These are phyloP conservation scores for Mesorhabditis sp. DNA, from an alignment of 2,888 invertebrate genomes.

Conservation along the genomic window DNA sequence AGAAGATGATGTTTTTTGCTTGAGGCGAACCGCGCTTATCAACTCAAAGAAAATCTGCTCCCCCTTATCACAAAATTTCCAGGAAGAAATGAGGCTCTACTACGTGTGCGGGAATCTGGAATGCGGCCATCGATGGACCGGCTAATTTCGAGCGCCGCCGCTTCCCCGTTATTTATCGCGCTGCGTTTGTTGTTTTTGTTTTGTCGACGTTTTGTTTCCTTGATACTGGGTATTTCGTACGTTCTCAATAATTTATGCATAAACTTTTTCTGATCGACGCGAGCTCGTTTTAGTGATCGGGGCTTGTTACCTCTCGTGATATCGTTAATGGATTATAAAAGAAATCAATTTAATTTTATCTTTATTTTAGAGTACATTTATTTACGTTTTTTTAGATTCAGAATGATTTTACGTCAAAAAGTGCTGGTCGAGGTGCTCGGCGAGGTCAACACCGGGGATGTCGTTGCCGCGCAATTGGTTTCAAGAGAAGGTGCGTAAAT, in stretches of 20 bases:
- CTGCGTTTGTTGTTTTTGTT: background rate
- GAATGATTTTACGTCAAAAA: conserved; percentile 35
- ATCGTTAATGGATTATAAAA: no score
- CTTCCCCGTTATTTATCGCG: background rate
- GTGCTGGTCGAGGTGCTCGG: conserved; percentile 37
- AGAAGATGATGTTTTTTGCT: no score
- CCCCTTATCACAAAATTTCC: conserved; percentile 26
- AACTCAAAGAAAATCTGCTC: no score
- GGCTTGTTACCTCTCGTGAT: no score
- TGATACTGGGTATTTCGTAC: background rate
- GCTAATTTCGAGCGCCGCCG: conserved; percentile 42
- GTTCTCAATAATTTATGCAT: background rate
- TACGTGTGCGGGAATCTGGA: conserved; percentile 62
- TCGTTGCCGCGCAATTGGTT: conserved; percentile 34
- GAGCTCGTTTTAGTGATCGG: no score
- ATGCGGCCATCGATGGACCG: conserved; percentile 64
- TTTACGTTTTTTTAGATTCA: no score
- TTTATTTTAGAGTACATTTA: no score
- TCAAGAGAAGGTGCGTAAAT: conserved; percentile 26
- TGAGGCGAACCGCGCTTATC: no score
- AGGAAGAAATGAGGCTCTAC: conserved; percentile 64
- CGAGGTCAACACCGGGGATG: conserved; percentile 36
- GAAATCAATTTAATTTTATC: no score
- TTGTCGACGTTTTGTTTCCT: conserved; percentile 7
- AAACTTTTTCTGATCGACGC: no score